Base-by-base conservation (phyloP, 2,888 invertebrate species). In the Catonia carolina region DNA sequence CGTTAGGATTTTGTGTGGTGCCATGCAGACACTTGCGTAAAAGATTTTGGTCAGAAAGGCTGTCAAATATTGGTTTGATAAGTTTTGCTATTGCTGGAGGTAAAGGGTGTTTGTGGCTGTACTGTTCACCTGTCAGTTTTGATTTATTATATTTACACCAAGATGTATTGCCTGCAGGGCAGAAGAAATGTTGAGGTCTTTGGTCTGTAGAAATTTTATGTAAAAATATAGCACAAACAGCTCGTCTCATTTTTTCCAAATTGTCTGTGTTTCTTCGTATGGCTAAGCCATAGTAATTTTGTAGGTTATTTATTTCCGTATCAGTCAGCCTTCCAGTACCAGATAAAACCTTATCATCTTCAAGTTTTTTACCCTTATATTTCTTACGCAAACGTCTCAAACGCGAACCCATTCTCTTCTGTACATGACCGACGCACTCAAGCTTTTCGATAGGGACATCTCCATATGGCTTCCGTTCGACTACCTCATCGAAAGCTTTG, bases 171-270 rank as follows among this genome's bases (percentile, higher is more conserved):
- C n/a, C n/a, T n/a, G n/a, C n/a, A n/a, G n/a, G n/a, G n/a, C n/a
- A n/a, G n/a, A n/a, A n/a, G n/a, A n/a, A n/a, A n/a, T n/a, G n/a
- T n/a, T n/a, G n/a, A n/a, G n/a, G n/a, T n/a, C n/a, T n/a, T n/a
- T n/a, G n/a, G n/a, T n/a, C n/a, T n/a, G n/a, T n/a, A n/a, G n/a
- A n/a, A n/a, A n/a, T n/a, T n/a, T n/a, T n/a, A n/a, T n/a, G n/a
- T n/a, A n/a, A n/a, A n/a, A n/a, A n/a, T n/a, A n/a, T 18, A 47
- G 67, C 65, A 65, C 64, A 67, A 39, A 67, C 58, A 7, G 60
- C 66, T 48, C 60, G 61, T 41, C 63, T 65, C 64, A 66, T 66
- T 8, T 59, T 53, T 39, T 63, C 63, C 7, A 60, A 36, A 12
- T 59, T 60, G 51, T 64, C 41, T 14, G 60, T 42, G 55, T 64